Evolutionary conservation across 1,140 invertebrate species (phyloP).

Genomic region (Patella vulgata): DNA sequence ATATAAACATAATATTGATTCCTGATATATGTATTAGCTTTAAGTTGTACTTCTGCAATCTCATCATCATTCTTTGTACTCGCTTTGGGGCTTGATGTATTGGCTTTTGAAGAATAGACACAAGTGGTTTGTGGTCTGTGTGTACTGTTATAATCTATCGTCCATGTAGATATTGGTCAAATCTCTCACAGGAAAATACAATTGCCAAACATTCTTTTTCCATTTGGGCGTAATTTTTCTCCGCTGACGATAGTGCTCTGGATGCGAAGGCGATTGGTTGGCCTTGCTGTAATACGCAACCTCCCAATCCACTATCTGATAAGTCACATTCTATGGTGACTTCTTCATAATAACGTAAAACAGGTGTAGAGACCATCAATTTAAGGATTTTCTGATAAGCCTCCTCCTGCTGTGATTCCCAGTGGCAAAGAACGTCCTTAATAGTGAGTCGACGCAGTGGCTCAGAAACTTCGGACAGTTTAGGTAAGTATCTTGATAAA

Average conservation of each 20-base stretch:
- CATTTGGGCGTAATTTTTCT: conserved; percentile 68
- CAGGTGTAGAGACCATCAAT: no score
- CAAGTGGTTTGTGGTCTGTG: conserved; percentile 63
- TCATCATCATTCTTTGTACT: conserved; percentile 17
- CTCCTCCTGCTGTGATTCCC: no score
- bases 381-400: no score
- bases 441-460: no score
- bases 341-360: not conserved
- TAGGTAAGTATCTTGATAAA: no score
- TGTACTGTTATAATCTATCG: conserved; percentile 34
- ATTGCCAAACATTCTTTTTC: conserved; percentile 44
- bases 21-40: conserved; percentile 7
- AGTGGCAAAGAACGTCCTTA: no score
- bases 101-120: conserved; percentile 33
- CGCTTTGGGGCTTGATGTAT: conserved; percentile 20
- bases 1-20: conserved; percentile 1
- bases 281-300: conserved; percentile 65
- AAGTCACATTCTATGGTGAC: conserved; percentile 30
- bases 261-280: conserved; percentile 66
- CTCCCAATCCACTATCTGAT: conserved; percentile 59
- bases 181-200: conserved; percentile 67
- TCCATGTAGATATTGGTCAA: conserved; percentile 69
- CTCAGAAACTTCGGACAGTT: no score
- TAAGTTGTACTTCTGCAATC: conserved; percentile 12
- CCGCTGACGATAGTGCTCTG: conserved; percentile 57